phyloP scores from a whole-genome alignment of 2,888 invertebrate genomes.

The Orthosia cruda region DNA sequence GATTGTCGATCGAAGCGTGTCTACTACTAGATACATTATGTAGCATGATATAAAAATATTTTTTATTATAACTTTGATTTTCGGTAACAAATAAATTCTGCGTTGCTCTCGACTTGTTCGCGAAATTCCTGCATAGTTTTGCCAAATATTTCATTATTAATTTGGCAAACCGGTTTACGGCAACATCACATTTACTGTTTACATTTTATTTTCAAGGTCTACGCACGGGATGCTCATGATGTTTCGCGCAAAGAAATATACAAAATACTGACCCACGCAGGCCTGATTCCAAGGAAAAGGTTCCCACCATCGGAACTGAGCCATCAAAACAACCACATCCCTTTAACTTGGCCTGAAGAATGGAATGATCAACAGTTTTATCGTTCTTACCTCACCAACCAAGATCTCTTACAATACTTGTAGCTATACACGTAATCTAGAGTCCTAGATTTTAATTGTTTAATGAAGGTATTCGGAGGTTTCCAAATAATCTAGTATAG shows the following conservation, averaged over 20 bases:
- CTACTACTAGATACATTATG: no score
- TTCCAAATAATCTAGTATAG: constrained; percentile 31
- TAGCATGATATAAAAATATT: no score
- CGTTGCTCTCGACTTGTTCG: background rate
- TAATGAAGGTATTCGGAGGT: background rate
- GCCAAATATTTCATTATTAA: background rate
- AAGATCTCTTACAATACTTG: constrained; percentile 84
- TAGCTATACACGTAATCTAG: constrained; percentile 42
- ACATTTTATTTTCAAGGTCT: constrained; percentile 85
- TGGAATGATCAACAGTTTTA: constrained; percentile 67
- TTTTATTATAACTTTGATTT: background rate
- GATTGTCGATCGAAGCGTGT: no score
- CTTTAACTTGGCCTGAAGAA: constrained; percentile 52
- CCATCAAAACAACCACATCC: constrained; percentile 53
- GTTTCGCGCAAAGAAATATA: constrained; percentile 93
- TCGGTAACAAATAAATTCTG: background rate
- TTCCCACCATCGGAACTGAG: constrained; percentile 23
- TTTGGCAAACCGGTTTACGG: constrained; percentile 27
- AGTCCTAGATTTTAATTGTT: background rate
- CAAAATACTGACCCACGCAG: constrained; percentile 93
- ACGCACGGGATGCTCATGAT: constrained; percentile 92
- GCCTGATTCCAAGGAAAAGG: constrained; percentile 88
- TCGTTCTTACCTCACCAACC: constrained; percentile 73
- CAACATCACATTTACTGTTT: background rate
- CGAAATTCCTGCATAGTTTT: constrained; percentile 7